Conservation (phyloP, 1,140 invertebrate species). For the Probaryconus sp. region DNA sequence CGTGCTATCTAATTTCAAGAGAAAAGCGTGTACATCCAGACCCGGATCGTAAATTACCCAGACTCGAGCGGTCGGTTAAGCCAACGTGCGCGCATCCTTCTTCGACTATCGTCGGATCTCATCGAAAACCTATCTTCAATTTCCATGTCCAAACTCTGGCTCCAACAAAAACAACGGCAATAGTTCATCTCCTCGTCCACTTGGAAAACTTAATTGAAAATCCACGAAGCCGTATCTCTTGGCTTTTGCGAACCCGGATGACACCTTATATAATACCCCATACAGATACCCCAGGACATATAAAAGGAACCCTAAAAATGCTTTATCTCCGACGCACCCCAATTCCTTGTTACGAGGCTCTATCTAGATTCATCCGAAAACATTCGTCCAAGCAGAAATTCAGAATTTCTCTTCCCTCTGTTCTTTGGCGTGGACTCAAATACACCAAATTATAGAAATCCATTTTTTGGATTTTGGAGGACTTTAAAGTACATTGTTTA, state of each 20-base stretch:
- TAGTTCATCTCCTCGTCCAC: slow-evolving; percentile 39
- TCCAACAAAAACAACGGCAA: slow-evolving; percentile 22
- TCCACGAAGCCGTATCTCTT: slow-evolving; percentile 29
- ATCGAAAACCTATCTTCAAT: slow-evolving; percentile 22
- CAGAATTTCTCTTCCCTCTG: too few relatives aligned
- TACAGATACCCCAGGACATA: slow-evolving; percentile 22
- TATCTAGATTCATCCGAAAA: too few relatives aligned
- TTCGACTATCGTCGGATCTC: slow-evolving; percentile 12
- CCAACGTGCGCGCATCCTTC: slow-evolving; percentile 9
- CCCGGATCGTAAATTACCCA: slow-evolving; percentile 18
- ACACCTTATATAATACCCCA: slow-evolving; percentile 31
- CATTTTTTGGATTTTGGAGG: too few relatives aligned
- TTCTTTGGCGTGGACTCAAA: too few relatives aligned
- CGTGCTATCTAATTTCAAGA: background rate
- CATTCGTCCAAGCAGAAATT: too few relatives aligned
- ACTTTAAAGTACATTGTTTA: too few relatives aligned
- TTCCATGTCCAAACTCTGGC: slow-evolving; percentile 1
- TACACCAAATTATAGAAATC: too few relatives aligned
- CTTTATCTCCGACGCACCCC: too few relatives aligned
- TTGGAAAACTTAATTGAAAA: slow-evolving; percentile 34
- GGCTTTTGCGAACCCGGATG: slow-evolving; percentile 15
- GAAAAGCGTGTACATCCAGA: slow-evolving; percentile 15
- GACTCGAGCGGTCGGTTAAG: background rate
- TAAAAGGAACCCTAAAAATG: background rate
- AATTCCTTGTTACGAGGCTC: too few relatives aligned